Percentiles rank a stretch among this genome's conserved stretches.
Conservation (phyloP, 1,140 invertebrate genomes). For the Galleria mellonella region DNA sequence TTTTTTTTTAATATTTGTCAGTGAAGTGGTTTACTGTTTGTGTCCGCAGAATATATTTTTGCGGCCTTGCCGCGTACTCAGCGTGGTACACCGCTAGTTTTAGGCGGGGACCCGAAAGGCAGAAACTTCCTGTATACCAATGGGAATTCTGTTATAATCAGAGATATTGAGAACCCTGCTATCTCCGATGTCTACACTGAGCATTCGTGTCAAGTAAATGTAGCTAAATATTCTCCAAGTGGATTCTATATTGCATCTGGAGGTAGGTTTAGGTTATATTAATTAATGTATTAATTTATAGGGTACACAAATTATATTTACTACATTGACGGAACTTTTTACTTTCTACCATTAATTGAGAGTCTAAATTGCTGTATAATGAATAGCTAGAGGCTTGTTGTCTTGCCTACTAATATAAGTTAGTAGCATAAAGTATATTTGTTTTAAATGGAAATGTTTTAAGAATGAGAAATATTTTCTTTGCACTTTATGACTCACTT, state of each 20-base stretch:
- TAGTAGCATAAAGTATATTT: too few relatives aligned
- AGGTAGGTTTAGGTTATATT: slow-evolving; percentile 77
- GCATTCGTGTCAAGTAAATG: slow-evolving; percentile 94
- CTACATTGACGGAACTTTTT: too few relatives aligned
- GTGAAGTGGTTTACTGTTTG: slow-evolving; percentile 23
- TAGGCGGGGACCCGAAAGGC: slow-evolving; percentile 96
- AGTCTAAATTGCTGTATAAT: too few relatives aligned
- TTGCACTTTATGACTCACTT: too few relatives aligned
- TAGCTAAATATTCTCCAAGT: slow-evolving; percentile 98
- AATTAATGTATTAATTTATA: too few relatives aligned
- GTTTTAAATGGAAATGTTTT: too few relatives aligned
- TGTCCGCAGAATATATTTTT: slow-evolving; percentile 88
- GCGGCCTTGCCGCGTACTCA: slow-evolving; percentile 94
- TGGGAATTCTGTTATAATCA: slow-evolving; percentile 97
- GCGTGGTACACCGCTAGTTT: slow-evolving; percentile 92
- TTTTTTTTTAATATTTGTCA: slow-evolving; percentile 13
- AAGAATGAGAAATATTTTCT: too few relatives aligned
- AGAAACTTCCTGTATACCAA: slow-evolving; percentile 98
- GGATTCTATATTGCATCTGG: slow-evolving; percentile 99
- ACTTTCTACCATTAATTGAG: too few relatives aligned
- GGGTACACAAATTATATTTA: too few relatives aligned
- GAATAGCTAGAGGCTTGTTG: too few relatives aligned
- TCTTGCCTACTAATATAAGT: too few relatives aligned
- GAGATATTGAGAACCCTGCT: slow-evolving; percentile 96
- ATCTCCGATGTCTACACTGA: slow-evolving; percentile 97